Base-by-base conservation (phyloP, 2,888 invertebrate genomes). In the Dorcus hopei region DNA sequence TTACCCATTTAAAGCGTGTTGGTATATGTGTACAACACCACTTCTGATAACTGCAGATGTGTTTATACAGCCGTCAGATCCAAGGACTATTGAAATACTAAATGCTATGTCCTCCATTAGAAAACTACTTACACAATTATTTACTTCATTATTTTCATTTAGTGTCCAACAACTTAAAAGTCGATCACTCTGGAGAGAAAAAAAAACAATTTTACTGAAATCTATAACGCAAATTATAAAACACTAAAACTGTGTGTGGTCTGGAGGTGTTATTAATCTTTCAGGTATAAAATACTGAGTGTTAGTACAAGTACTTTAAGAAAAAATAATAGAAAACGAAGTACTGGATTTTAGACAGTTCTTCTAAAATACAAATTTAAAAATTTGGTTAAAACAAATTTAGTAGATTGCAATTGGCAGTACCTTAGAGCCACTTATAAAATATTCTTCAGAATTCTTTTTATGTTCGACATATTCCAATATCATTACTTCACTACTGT, bases 11-110 rank as follows among this genome's bases (percentile, higher is more conserved):
- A 91, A 79, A 64, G 85, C 85, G 69, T 90, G 88, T 52, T 87
- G 83, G 75, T 91, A 95, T 55, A 91, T 80, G 76, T 93, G 89
- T 41, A 91, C 84, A 5, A 88, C 86, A 0, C 95, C 95, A 70
- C 87, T 89, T 66, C 88, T 83, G 0, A 92, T 91, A 0, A 86
- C 83, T 74, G 79, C 75, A 64, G 83, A 75, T 76, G 79, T 71
- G 65, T 79, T 80, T 0, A 80, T 81, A 8, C 77, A 69, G 0
- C 82, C 82, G 3, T 83, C 82, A 8, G 81, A 80, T 3, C 77
- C 76, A 16, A 80, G 72, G 61, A 82, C 72, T 1, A 82, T 77
- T 0, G 86, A 83, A 19, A 86, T 65, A 55, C 79, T 79, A 50
- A 79, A 68, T 0, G 88, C 86, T 16, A 87, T 83, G 67, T 91